phyloP scores from a whole-genome alignment of 1,140 invertebrate genomes.

The Lordiphosa stackelbergi region DNA sequence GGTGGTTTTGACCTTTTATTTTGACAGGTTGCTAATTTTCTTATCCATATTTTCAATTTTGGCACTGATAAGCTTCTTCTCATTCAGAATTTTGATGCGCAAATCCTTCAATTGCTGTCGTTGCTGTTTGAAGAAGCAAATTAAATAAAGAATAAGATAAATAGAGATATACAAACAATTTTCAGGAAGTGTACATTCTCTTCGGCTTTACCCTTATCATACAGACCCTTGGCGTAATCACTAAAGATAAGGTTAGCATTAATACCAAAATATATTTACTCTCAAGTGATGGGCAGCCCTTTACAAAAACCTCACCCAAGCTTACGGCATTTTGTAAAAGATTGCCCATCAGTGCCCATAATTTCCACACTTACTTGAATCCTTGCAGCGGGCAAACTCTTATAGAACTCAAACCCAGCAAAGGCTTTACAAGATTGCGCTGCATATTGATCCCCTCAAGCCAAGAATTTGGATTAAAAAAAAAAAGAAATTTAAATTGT shows the following conservation, averaged over 20 bases:
- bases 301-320: too few relatives aligned
- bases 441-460: too few relatives aligned
- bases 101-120: slow-evolving; percentile 39
- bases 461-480: too few relatives aligned
- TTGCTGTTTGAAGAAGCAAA: slow-evolving; percentile 28
- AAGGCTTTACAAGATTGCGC: too few relatives aligned
- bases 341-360: not conserved
- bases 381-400: slow-evolving; percentile 3
- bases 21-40: slow-evolving; percentile 27
- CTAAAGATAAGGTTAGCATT: not conserved
- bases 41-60: slow-evolving; percentile 33
- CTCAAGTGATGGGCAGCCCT: too few relatives aligned
- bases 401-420: too few relatives aligned
- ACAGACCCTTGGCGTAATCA: slow-evolving; percentile 15
- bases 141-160: not conserved
- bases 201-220: slow-evolving; percentile 7
- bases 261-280: too few relatives aligned
- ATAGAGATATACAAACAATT: slow-evolving; percentile 20
- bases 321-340: too few relatives aligned
- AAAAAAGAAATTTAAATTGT: too few relatives aligned
- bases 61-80: slow-evolving; percentile 20
- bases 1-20: too few relatives aligned
- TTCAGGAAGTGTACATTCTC: slow-evolving; percentile 51
- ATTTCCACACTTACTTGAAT: not conserved
- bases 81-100: slow-evolving; percentile 37